phyloP scores from a whole-genome alignment of 2,797 vertebrate species.

The Xiphophorus birchmanni region DNA sequence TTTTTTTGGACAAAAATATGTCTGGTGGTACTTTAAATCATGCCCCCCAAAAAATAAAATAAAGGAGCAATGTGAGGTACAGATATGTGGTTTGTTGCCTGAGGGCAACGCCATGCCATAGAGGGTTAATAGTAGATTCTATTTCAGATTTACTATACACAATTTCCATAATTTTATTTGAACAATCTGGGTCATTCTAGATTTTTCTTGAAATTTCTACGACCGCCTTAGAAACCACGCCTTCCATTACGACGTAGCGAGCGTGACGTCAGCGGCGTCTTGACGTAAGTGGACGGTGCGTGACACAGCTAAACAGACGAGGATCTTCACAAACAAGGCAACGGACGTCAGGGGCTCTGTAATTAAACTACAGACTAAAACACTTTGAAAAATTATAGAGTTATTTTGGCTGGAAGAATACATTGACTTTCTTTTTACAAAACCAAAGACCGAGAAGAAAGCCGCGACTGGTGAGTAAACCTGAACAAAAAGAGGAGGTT shows the following conservation, averaged over 20 bases:
- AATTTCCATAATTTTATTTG: neutral
- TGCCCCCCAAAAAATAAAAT: no score
- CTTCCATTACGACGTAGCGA: neutral
- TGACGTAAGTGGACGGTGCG: constrained; percentile 24
- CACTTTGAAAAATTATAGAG: neutral
- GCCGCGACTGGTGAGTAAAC: constrained; percentile 51
- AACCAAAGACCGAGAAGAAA: neutral
- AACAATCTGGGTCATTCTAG: constrained; percentile 40
- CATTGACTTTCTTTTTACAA: neutral
- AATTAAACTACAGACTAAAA: neutral
- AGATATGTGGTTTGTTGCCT: no score
- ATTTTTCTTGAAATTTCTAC: constrained; percentile 6
- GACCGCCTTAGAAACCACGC: neutral
- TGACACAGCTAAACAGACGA: constrained; percentile 53
- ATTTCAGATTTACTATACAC: neutral
- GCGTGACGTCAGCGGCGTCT: neutral
- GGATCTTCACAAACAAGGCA: neutral
- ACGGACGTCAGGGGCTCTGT: neutral
- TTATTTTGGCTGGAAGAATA: neutral
- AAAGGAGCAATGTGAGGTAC: no score
- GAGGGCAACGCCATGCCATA: no score
- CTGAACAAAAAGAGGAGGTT: neutral
- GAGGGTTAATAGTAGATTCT: neutral
- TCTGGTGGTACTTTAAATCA: no score
- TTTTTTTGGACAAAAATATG: no score